A percentile compares a stretch with the other conserved stretches of the same genome.
Conservation (phyloP, 2,113 vertebrate species). For the Mormoops blainvillei region DNA sequence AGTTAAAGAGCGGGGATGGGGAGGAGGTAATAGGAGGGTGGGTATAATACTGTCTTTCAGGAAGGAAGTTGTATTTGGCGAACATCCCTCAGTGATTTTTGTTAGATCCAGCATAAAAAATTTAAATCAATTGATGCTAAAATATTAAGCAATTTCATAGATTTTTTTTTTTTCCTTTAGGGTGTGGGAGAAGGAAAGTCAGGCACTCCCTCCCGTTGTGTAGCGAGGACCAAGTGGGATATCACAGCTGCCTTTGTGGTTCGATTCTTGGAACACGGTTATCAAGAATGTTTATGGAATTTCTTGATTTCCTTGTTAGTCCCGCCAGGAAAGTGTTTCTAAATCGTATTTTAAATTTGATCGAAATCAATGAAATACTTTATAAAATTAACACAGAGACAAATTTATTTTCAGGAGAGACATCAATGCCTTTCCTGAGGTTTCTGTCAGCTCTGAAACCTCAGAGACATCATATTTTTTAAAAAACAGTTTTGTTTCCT, state of each 20-base stretch:
- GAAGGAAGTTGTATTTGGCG: background rate
- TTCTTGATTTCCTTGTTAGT: background rate
- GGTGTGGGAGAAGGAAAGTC: background rate
- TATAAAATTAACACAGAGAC: background rate
- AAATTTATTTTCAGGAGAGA: background rate
- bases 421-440: background rate
- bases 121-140: background rate
- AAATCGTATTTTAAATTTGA: background rate
- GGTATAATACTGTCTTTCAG: background rate
- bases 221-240: background rate
- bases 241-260: background rate
- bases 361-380: background rate
- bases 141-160: background rate
- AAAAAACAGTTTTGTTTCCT: background rate
- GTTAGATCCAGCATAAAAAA: background rate
- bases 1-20: background rate
- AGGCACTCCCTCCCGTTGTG: background rate
- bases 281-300: background rate
- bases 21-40: background rate
- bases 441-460: background rate
- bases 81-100: background rate
- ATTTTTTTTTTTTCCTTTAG: background rate
- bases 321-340: background rate
- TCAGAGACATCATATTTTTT: background rate
- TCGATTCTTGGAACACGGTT: background rate